Conservation (phyloP, 2,113 vertebrate genomes). For the Odobenus rosmarus region DNA sequence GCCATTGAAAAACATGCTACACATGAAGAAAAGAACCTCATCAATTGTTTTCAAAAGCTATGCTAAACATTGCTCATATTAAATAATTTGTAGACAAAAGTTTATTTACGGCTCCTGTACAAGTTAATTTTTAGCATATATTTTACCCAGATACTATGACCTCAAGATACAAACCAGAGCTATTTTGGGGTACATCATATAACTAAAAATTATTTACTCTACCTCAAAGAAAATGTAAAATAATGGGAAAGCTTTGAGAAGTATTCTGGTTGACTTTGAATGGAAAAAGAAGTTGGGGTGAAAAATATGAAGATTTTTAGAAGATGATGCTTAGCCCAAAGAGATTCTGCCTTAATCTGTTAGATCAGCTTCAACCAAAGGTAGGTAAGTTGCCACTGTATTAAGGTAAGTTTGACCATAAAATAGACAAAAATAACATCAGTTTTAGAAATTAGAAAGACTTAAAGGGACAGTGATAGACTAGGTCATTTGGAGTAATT, state of each 20-base stretch:
- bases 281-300: not conserved
- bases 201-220: slow-evolving; percentile 47
- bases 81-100: slow-evolving; percentile 46
- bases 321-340: not conserved
- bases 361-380: not conserved
- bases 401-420: not conserved
- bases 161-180: slow-evolving; percentile 17
- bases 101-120: slow-evolving; percentile 13
- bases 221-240: slow-evolving; percentile 56
- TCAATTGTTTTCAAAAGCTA: slow-evolving; percentile 19
- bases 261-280: slow-evolving; percentile 36
- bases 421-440: not conserved
- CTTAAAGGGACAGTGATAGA: not conserved
- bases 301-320: not conserved
- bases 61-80: not conserved
- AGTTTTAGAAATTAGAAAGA: not conserved
- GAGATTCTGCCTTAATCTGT: not conserved
- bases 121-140: slow-evolving; percentile 28
- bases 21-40: not conserved
- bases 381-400: not conserved
- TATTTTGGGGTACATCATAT: not conserved
- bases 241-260: not conserved
- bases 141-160: slow-evolving; percentile 42
- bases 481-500: not conserved
- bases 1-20: not conserved